Evolutionary conservation across 2,113 vertebrate genomes (phyloP).

Genomic region (Regulus satrapa): DNA sequence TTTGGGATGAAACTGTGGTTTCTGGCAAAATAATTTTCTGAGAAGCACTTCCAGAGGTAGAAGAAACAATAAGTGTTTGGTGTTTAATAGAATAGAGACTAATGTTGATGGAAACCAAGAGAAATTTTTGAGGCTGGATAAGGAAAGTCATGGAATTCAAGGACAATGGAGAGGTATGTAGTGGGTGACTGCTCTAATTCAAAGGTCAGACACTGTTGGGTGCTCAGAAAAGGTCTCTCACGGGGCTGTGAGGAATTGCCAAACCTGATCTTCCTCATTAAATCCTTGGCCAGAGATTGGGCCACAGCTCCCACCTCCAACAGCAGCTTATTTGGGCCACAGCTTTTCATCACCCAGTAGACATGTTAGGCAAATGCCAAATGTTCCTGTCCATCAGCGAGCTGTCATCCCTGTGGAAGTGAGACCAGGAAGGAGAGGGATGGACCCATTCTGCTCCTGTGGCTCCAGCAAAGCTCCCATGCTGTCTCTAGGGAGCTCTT

Average conservation of each 20-base stretch:
- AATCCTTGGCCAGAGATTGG: background rate
- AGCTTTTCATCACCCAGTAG: background rate
- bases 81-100: background rate
- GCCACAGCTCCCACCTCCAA: background rate
- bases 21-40: background rate
- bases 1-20: background rate
- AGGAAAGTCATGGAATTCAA: background rate
- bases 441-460: background rate
- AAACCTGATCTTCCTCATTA: background rate
- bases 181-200: background rate
- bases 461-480: background rate
- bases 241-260: background rate
- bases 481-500: background rate
- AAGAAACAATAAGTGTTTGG: background rate
- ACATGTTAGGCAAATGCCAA: accelerated
- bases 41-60: background rate
- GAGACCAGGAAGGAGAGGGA: background rate
- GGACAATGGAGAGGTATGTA: background rate
- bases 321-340: background rate
- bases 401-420: accelerated
- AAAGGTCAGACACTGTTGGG: background rate
- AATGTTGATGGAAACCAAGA: background rate
- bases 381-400: accelerated
- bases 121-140: background rate
- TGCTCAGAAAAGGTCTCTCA: background rate